These are phyloP conservation scores for Notamacropus eugenii DNA, from an alignment of 2,797 vertebrate genomes.

Conservation along the genomic window DNA sequence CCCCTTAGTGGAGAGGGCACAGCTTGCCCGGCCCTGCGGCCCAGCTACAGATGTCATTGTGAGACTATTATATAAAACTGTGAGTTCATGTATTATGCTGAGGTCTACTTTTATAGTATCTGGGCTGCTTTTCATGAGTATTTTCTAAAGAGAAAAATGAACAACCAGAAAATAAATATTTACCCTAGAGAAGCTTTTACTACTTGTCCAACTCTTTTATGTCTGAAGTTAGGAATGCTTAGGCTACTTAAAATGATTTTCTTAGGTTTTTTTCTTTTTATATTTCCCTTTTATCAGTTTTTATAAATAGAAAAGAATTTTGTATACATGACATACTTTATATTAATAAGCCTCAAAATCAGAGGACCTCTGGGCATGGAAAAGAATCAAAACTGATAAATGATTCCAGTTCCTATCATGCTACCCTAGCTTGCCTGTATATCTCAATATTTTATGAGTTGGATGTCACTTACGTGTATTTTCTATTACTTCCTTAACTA, in stretches of 20 bases:
- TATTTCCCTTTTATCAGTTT: not conserved
- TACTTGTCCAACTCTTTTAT: not conserved
- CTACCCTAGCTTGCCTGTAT: not conserved
- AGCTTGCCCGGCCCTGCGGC: not conserved
- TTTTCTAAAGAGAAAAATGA: not conserved
- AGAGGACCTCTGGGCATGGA: not conserved
- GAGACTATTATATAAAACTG: not conserved
- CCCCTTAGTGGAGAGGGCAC: not conserved
- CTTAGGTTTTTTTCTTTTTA: not conserved
- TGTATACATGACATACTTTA: not conserved
- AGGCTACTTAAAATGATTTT: constrained; percentile 10
- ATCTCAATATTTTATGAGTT: constrained; percentile 9
- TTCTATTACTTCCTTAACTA: constrained; percentile 32
- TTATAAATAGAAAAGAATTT: constrained; percentile 25
- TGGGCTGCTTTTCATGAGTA: not conserved
- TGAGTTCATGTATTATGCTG: not conserved
- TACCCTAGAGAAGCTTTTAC: not conserved
- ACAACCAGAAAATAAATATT: not conserved
- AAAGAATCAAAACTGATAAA: not conserved
- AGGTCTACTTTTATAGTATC: not conserved
- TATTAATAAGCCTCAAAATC: constrained; percentile 32
- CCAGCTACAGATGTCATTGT: not conserved
- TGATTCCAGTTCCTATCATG: not conserved
- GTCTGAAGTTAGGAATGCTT: not conserved
- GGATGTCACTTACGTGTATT: constrained; percentile 10